Conservation (phyloP, 2,888 invertebrate genomes). For the Mallateleia sp. region DNA sequence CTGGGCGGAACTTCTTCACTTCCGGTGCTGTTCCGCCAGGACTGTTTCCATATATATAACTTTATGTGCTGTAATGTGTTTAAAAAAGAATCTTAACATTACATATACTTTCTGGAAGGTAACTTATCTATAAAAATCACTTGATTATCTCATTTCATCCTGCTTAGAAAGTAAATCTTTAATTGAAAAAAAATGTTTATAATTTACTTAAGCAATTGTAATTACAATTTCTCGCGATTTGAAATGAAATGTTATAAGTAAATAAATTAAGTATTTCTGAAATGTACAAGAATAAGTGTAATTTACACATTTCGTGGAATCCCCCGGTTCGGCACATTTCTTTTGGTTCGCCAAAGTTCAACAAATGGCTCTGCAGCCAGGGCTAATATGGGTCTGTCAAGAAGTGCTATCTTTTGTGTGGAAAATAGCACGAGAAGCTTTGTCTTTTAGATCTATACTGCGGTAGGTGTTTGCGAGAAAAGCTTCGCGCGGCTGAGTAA, state of each 20-base stretch:
- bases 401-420: not conserved
- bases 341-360: not conserved
- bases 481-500: slow-evolving; percentile 6
- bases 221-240: too few relatives aligned
- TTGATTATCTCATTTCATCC: slow-evolving; percentile 10
- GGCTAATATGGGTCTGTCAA: slow-evolving; percentile 7
- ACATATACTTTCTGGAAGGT: slow-evolving; percentile 14
- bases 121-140: slow-evolving; percentile 5
- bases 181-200: not conserved
- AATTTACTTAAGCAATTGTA: too few relatives aligned
- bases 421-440: not conserved
- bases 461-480: slow-evolving; percentile 1
- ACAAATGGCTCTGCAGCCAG: not conserved
- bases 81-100: slow-evolving; percentile 40
- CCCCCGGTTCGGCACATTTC: not conserved
- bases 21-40: slow-evolving; percentile 88
- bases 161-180: not conserved
- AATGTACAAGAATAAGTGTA: not conserved
- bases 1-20: slow-evolving; percentile 88
- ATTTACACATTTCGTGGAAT: not conserved
- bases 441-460: not conserved
- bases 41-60: slow-evolving; percentile 85
- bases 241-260: not conserved
- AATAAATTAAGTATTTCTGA: too few relatives aligned
- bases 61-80: slow-evolving; percentile 44